A percentile compares a stretch with the other conserved stretches of the same genome.
Evolutionary conservation across 2,113 vertebrate species (phyloP).

Genomic region (Gymnocephalus cernua): DNA sequence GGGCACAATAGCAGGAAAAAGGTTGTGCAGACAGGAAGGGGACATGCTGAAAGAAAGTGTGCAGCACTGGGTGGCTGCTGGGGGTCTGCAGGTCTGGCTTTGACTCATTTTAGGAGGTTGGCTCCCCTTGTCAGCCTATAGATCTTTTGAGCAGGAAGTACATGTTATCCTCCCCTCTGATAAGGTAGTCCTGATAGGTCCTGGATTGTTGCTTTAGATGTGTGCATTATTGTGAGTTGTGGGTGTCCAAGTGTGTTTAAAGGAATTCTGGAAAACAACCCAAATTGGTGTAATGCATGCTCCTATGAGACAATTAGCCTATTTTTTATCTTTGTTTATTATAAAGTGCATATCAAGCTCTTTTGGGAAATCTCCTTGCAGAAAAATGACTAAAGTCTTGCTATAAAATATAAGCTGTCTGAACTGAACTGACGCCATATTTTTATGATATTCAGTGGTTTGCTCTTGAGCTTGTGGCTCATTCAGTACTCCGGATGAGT

Average conservation of each 20-base stretch:
- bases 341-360: conserved; percentile 3
- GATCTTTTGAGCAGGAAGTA: conserved; percentile 28
- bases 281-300: not conserved
- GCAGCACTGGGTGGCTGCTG: conserved; percentile 38
- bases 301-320: not conserved
- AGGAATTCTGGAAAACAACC: conserved; percentile 11
- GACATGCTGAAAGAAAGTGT: conserved; percentile 46
- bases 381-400: conserved; percentile 20
- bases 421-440: conserved; percentile 37
- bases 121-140: conserved; percentile 23
- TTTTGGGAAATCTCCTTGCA: conserved; percentile 8
- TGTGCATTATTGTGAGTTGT: not conserved
- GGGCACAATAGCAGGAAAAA: conserved; percentile 84
- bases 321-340: conserved; percentile 27
- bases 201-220: conserved; percentile 40
- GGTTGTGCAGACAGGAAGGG: conserved; percentile 71
- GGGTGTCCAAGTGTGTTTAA: not conserved
- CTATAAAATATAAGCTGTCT: conserved; percentile 12
- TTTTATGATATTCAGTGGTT: conserved; percentile 49
- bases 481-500: conserved; percentile 60
- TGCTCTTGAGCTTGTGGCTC: conserved; percentile 47
- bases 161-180: conserved; percentile 15
- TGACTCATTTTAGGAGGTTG: conserved; percentile 16
- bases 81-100: conserved; percentile 44
- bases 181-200: conserved; percentile 19